Evolutionary conservation across 1,140 invertebrate species (phyloP).

Genomic region (Saccostrea glomerata): DNA sequence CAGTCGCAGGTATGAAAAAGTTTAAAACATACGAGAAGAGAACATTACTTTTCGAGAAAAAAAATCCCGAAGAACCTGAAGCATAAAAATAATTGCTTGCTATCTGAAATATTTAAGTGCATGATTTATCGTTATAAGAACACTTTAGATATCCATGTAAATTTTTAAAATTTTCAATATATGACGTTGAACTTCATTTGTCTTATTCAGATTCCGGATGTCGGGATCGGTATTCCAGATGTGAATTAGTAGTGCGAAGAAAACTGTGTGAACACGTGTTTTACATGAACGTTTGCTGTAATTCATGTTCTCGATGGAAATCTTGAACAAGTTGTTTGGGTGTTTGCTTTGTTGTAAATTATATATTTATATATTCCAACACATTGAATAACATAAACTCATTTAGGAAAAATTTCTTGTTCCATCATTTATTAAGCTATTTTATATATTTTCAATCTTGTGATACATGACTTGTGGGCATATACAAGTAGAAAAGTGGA

Average conservation of each 20-base stretch:
- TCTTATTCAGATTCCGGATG: background rate
- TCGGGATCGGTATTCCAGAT: slow-evolving; percentile 20
- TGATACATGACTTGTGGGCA: no score
- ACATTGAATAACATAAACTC: background rate
- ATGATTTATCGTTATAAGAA: no score
- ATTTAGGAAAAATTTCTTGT: background rate
- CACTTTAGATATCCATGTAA: no score
- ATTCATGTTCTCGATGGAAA: background rate
- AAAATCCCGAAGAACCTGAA: no score
- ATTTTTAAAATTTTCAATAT: no score
- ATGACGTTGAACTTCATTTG: background rate
- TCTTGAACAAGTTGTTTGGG: background rate
- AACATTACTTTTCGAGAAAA: no score
- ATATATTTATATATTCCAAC: background rate
- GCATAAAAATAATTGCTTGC: no score
- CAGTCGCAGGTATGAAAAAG: slow-evolving; percentile 21
- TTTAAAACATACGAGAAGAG: no score
- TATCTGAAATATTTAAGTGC: no score
- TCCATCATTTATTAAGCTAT: no score
- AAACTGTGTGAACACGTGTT: slow-evolving; percentile 18
- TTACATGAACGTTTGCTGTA: slow-evolving; percentile 15
- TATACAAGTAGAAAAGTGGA: no score
- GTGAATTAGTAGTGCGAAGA: slow-evolving; percentile 13
- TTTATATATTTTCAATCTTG: no score
- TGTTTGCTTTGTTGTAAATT: slow-evolving; percentile 8